Conservation (phyloP, 2,797 vertebrate genomes). For the Chanos chanos region DNA sequence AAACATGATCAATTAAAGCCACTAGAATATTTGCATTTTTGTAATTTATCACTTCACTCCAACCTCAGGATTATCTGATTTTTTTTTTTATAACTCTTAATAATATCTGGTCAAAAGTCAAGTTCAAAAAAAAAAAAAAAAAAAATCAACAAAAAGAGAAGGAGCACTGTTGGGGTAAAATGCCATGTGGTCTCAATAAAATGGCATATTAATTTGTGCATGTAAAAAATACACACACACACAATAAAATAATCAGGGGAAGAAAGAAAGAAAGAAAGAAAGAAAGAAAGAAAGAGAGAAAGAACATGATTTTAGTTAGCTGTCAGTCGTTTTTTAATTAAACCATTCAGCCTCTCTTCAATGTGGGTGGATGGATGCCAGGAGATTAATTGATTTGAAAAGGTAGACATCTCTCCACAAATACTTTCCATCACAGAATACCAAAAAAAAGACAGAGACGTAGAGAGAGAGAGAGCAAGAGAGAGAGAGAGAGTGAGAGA, state of each 20-base stretch:
- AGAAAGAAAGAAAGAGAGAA: not conserved
- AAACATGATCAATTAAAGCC: too few relatives aligned
- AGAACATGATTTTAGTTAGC: slow-evolving; percentile 34
- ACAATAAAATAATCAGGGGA: not conserved
- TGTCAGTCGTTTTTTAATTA: slow-evolving; percentile 46
- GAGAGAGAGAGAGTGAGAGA: slow-evolving; percentile 4
- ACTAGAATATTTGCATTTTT: too few relatives aligned
- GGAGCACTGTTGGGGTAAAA: slow-evolving; percentile 35
- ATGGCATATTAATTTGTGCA: slow-evolving; percentile 24
- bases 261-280: not conserved
- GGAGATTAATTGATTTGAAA: slow-evolving; percentile 44
- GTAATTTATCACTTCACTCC: slow-evolving; percentile 4
- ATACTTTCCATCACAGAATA: slow-evolving; percentile 29
- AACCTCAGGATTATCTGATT: slow-evolving; percentile 31
- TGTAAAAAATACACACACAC: slow-evolving; percentile 1
- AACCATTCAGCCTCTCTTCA: slow-evolving; percentile 34
- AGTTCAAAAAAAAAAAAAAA: slow-evolving; percentile 16
- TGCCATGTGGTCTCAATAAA: slow-evolving; percentile 24
- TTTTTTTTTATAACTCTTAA: slow-evolving; percentile 44
- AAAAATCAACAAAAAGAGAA: slow-evolving; percentile 32
- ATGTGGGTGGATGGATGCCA: slow-evolving; percentile 33
- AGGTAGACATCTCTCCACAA: slow-evolving; percentile 40
- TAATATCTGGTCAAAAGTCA: slow-evolving; percentile 35
- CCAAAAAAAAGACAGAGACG: slow-evolving; percentile 12
- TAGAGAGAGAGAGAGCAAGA: not conserved